Conservation (phyloP, 2,113 vertebrate species). For the Cathartes aura region DNA sequence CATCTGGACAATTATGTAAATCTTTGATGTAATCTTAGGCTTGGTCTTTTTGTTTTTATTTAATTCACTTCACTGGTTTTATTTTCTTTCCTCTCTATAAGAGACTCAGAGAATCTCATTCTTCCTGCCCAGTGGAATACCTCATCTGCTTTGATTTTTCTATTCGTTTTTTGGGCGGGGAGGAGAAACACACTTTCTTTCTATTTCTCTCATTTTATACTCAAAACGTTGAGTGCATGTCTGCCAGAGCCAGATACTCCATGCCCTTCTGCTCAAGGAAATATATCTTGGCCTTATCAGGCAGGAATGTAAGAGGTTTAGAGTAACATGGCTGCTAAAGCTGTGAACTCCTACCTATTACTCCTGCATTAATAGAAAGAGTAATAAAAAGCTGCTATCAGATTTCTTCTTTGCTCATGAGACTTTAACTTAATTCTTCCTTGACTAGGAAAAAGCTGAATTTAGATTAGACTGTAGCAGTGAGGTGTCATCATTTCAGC, state of each 20-base stretch:
- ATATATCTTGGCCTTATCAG: neutral
- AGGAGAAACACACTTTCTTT: neutral
- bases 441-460: neutral
- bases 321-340: neutral
- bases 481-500: neutral
- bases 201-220: neutral
- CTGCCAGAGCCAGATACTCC: neutral
- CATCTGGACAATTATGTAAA: neutral
- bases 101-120: neutral
- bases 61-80: neutral
- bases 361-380: neutral
- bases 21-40: neutral
- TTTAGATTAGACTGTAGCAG: neutral
- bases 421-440: neutral
- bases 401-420: neutral
- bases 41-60: neutral
- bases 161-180: accelerated
- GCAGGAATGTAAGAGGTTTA: neutral
- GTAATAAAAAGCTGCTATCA: neutral
- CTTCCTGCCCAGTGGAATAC: neutral
- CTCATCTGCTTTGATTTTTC: neutral
- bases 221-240: neutral
- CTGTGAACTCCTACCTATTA: neutral
- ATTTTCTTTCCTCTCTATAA: neutral
- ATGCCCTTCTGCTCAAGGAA: neutral